Base-by-base conservation (phyloP, 2,113 vertebrate genomes). In the Oreamnos americanus region DNA sequence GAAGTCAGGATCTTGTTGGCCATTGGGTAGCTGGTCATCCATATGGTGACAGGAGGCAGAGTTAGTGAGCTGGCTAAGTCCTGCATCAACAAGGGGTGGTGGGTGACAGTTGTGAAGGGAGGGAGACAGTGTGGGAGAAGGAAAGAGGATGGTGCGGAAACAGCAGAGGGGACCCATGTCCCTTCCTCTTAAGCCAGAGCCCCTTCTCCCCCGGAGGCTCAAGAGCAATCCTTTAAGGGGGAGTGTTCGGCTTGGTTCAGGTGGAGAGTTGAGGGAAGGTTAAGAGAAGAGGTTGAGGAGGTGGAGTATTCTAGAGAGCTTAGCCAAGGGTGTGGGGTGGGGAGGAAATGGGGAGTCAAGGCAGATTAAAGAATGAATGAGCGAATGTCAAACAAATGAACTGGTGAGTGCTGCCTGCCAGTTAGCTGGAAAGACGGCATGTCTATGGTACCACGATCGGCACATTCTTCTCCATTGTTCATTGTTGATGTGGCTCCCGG, bases 391-490 rank as follows among this genome's bases (percentile, higher is more conserved):
- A 25, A 45, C 11, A 21, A 88, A 55, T 30, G 84, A 58, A 36
- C 39, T 23, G 0, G 1, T 2, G 67, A 90, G 71, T 0, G 19
- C 15, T 17, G 79, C 83, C 10, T 9, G 6, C 55, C 12, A 60
- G 60, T 79, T 83, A 74, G 25, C 85, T 10, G 57, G 87, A 33
- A 87, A 51, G 57, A 87, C 45, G 25, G 43, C 90, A 28, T 0
- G 6, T 55, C 6, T 8, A 19, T 0, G 21, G 87, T 16, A 26
- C 93, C 58, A 3, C 0, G 0, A 45, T 6, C 0, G 39, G 23
- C n/a, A 16, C 45, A 39, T 90, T 87, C 84, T 79, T 91, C 76
- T 21, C 57, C 62, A 92, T 76, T 97, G 94, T 98, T 57, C 90
- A 71, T 98, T 96, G 97, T 62, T 26, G 85, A 10, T 1, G 3